These are phyloP conservation scores for Tragelaphus buxtoni DNA, from an alignment of 2,113 vertebrate species.

Conservation along the genomic window DNA sequence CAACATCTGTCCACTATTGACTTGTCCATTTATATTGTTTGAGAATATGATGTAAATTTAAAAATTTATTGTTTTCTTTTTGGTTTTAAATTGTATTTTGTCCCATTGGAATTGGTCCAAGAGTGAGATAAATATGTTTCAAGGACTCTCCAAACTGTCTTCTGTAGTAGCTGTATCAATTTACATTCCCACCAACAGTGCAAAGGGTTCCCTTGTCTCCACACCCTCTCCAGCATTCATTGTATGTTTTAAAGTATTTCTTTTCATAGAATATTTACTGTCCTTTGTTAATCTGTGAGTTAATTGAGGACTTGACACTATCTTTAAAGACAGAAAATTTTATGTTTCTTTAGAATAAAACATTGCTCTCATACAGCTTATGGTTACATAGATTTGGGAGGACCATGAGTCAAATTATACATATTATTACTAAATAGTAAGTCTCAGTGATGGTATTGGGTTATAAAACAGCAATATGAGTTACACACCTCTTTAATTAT, in stretches of 20 bases:
- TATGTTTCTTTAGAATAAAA: background rate
- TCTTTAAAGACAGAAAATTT: constrained; percentile 5
- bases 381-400: background rate
- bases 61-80: constrained; percentile 46
- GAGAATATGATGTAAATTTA: constrained; percentile 33
- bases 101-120: background rate
- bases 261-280: background rate
- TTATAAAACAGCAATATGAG: background rate
- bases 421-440: background rate
- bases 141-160: background rate
- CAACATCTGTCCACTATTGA: constrained; percentile 41
- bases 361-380: background rate
- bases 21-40: background rate
- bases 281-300: background rate
- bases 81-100: constrained; percentile 13
- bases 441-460: background rate
- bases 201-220: background rate
- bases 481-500: background rate
- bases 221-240: background rate
- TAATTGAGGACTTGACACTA: background rate
- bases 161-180: background rate
- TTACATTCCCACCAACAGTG: background rate
- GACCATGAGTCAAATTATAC: background rate
- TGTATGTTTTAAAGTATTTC: background rate
- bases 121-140: background rate